phyloP scores from a whole-genome alignment of 2,797 vertebrate species.

The Epinephelus malabaricus region DNA sequence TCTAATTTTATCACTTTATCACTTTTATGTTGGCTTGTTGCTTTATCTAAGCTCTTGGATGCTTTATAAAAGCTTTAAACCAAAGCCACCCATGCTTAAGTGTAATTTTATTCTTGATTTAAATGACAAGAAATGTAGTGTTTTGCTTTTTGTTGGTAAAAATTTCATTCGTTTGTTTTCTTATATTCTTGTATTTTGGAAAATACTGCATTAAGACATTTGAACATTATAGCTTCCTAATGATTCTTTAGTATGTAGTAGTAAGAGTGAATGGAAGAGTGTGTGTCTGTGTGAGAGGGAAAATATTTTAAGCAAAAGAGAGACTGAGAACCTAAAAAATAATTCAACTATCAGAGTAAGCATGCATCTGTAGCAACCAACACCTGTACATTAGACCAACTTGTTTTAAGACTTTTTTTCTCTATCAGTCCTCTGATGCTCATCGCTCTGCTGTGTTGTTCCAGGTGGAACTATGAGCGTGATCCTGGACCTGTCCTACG shows the following conservation, averaged over 20 bases:
- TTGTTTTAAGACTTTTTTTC: constrained; percentile 8
- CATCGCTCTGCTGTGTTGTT: constrained; percentile 62
- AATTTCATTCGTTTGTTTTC: constrained; percentile 28
- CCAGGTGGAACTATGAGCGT: constrained; percentile 89
- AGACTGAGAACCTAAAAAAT: constrained; percentile 51
- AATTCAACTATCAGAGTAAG: constrained; percentile 23
- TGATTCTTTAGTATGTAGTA: constrained; percentile 21
- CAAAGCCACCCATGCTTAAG: constrained; percentile 32
- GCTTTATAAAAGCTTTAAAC: constrained; percentile 45
- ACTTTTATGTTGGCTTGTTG: constrained; percentile 50
- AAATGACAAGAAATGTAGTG: constrained; percentile 26
- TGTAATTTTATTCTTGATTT: constrained; percentile 25
- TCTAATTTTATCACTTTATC: constrained; percentile 36
- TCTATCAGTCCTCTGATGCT: constrained; percentile 23
- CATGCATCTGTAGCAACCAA: constrained; percentile 57
- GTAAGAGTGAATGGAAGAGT: constrained; percentile 57
- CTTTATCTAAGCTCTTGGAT: constrained; percentile 46
- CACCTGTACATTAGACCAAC: constrained; percentile 15
- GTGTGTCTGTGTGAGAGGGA: constrained; percentile 60
- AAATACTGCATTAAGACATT: constrained; percentile 26
- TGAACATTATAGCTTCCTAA: constrained; percentile 27
- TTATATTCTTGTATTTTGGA: background rate
- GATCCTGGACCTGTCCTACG: constrained; percentile 85
- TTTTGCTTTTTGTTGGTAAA: constrained; percentile 31
- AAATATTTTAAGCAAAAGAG: constrained; percentile 22